phyloP scores from a whole-genome alignment of 1,140 invertebrate genomes.

The Sycobia sp. region DNA sequence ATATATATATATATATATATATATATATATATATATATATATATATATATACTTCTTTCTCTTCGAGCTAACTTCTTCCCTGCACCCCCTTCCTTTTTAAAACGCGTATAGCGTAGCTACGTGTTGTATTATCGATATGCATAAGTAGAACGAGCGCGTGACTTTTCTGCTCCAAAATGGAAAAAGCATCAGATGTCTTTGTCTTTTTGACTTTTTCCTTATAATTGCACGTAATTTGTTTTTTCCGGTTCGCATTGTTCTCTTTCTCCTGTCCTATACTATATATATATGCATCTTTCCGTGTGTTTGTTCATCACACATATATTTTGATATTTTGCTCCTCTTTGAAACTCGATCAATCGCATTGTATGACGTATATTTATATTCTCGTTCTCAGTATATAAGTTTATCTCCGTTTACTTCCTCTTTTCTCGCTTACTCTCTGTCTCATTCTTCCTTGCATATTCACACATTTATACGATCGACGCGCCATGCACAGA shows the following conservation, averaged over 20 bases:
- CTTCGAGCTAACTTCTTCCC: background rate
- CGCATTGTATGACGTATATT: too few species aligned
- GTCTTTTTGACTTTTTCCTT: background rate
- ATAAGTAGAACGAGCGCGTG: conserved; percentile 18
- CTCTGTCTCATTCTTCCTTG: conserved; percentile 5
- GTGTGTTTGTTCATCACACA: conserved; percentile 17
- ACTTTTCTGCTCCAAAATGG: conserved; percentile 19
- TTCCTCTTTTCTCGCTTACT: conserved; percentile 19
- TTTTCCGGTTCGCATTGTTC: background rate
- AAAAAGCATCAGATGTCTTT: conserved; percentile 1
- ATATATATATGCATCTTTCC: background rate
- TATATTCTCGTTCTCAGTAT: conserved; percentile 21
- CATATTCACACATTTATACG: background rate
- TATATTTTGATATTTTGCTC: too few species aligned
- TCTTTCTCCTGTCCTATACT: background rate
- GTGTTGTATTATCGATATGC: too few species aligned
- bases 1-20: too few species aligned
- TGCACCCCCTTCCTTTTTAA: background rate
- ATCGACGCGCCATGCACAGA: background rate
- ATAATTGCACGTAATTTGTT: conserved; percentile 18
- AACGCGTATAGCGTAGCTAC: too few species aligned
- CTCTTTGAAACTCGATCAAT: conserved; percentile 14
- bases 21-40: too few species aligned
- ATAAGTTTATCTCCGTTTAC: conserved; percentile 26
- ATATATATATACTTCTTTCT: background rate